A percentile compares a stretch with the other conserved stretches of the same genome.
Evolutionary conservation across 2,888 invertebrate species (phyloP).

Genomic region (Celastrina argiolus): DNA sequence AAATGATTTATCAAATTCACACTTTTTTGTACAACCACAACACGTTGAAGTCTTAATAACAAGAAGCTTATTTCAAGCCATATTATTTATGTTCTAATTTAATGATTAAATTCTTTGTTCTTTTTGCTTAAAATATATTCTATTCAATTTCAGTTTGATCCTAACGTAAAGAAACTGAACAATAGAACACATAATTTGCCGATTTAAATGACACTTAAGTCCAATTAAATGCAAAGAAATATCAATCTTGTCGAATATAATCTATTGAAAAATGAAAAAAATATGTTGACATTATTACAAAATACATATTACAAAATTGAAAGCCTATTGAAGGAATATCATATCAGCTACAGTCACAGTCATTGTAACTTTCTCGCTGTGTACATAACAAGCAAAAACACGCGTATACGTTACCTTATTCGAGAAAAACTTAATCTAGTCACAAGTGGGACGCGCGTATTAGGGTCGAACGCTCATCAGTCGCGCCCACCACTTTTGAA

Average conservation of each 20-base stretch:
- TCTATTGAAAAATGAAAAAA: too few species aligned
- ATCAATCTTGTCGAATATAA: too few species aligned
- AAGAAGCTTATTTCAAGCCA: background rate
- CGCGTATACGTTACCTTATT: conserved; percentile 3
- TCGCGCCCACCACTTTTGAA: background rate
- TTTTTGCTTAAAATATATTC: too few species aligned
- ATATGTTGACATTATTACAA: too few species aligned
- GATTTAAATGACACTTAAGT: too few species aligned
- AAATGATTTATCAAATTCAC: background rate
- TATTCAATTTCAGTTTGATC: too few species aligned
- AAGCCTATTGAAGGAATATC: background rate
- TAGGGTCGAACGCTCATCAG: conserved; percentile 12
- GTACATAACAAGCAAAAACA: conserved; percentile 4
- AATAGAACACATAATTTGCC: too few species aligned
- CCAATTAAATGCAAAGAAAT: too few species aligned
- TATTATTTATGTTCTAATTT: too few species aligned
- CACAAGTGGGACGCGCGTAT: background rate
- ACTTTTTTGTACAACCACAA: background rate
- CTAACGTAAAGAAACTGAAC: too few species aligned
- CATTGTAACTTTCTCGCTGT: background rate
- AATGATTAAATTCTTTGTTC: too few species aligned
- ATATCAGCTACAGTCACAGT: background rate
- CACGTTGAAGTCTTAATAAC: background rate
- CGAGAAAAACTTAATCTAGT: conserved; percentile 9
- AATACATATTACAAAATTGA: too few species aligned